Percentiles rank a stretch among this genome's conserved stretches.
Conservation (phyloP, 2,888 invertebrate genomes). For the Torymus auratus region DNA sequence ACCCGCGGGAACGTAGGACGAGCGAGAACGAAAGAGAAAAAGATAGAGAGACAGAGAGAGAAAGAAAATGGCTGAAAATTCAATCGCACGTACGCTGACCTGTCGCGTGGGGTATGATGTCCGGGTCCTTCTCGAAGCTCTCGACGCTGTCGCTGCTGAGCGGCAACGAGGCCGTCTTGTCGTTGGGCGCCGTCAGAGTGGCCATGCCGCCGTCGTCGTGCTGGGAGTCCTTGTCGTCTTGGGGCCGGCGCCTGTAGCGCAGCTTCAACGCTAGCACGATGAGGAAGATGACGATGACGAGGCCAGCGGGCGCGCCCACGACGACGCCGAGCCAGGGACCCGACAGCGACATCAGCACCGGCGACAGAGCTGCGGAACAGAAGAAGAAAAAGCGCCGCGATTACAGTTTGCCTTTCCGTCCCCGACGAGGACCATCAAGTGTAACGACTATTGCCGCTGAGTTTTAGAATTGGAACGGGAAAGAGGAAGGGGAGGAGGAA, state of each 20-base stretch:
- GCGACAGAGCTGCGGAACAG: slow-evolving; percentile 68
- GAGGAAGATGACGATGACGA: slow-evolving; percentile 73
- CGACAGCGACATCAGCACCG: slow-evolving; percentile 73
- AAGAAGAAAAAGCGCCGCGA: no score
- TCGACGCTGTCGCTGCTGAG: slow-evolving; percentile 72
- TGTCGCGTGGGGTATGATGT: slow-evolving; percentile 74
- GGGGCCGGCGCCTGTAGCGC: slow-evolving; percentile 68
- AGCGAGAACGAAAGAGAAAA: background rate
- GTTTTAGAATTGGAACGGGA: no score
- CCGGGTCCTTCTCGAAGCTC: slow-evolving; percentile 75
- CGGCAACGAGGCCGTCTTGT: slow-evolving; percentile 72
- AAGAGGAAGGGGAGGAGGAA: no score
- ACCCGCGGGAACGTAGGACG: background rate
- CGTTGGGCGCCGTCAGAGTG: slow-evolving; percentile 69
- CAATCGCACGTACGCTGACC: slow-evolving; percentile 63
- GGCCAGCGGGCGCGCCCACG: slow-evolving; percentile 72
- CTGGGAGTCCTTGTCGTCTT: slow-evolving; percentile 72
- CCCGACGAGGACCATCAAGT: no score
- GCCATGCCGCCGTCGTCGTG: slow-evolving; percentile 73
- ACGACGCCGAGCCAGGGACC: slow-evolving; percentile 73
- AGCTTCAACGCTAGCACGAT: slow-evolving; percentile 72
- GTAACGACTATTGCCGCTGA: no score
- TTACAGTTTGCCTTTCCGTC: no score
- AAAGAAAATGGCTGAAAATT: slow-evolving; percentile 38
- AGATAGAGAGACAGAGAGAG: slow-evolving; percentile 29